These are phyloP conservation scores for Corvus cornix DNA, from an alignment of 2,113 vertebrate genomes.

Conservation along the genomic window DNA sequence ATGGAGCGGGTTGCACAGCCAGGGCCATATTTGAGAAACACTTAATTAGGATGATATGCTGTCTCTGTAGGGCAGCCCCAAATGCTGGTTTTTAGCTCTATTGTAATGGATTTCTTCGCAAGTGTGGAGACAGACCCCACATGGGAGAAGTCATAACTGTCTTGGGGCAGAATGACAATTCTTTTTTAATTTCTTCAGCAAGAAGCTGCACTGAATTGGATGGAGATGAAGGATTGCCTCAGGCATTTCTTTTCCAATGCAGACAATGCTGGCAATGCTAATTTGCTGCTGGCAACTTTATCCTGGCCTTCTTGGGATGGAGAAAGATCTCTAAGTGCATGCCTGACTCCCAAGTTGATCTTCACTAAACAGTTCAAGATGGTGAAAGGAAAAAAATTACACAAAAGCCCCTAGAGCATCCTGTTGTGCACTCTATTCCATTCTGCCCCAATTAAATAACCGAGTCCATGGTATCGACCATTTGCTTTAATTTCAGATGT, in stretches of 20 bases:
- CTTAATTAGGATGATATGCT: not conserved
- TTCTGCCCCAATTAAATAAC: not conserved
- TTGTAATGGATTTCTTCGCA: not conserved
- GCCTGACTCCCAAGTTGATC: not conserved
- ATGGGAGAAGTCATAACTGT: not conserved
- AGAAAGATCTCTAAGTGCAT: not conserved
- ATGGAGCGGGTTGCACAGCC: not conserved
- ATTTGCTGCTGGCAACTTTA: not conserved
- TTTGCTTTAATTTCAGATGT: not conserved
- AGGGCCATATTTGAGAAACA: not conserved
- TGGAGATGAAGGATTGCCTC: not conserved
- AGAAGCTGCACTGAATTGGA: not conserved
- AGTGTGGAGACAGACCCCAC: not conserved
- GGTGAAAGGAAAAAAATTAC: not conserved
- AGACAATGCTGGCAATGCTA: not conserved
- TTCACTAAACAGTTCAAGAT: not conserved
- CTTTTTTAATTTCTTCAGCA: not conserved
- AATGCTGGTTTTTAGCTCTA: not conserved
- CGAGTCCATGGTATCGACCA: accelerated
- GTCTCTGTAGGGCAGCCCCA: not conserved
- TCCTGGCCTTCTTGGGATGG: not conserved
- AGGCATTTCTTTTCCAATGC: not conserved
- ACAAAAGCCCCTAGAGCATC: not conserved
- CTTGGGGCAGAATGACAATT: not conserved
- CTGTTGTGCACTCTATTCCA: not conserved